These are phyloP conservation scores for Cariama cristata DNA, from an alignment of 2,113 vertebrate species.

Conservation along the genomic window DNA sequence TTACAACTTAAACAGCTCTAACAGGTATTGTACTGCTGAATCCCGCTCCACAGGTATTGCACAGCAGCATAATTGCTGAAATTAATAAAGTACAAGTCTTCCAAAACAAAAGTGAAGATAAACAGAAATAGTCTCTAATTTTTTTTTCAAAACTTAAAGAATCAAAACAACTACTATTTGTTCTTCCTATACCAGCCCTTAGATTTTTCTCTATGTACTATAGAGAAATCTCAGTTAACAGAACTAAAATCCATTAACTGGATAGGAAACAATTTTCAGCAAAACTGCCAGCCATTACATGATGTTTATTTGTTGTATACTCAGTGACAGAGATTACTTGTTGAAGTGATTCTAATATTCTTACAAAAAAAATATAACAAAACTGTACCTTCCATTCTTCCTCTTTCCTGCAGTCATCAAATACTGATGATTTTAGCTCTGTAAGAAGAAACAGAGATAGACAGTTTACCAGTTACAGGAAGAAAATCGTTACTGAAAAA, in stretches of 20 bases:
- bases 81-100: neutral
- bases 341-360: neutral
- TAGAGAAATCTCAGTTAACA: neutral
- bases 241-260: neutral
- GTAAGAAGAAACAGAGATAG: conserved; percentile 7
- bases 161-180: neutral
- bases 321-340: neutral
- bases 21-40: neutral
- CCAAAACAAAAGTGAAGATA: neutral
- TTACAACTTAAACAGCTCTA: neutral
- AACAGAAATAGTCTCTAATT: neutral
- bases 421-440: conserved; percentile 78
- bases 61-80: neutral
- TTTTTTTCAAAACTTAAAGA: neutral
- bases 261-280: neutral
- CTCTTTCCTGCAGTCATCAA: conserved; percentile 81
- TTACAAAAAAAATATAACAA: neutral
- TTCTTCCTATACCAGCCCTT: neutral
- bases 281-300: neutral
- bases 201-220: neutral
- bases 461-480: neutral
- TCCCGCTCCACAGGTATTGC: neutral
- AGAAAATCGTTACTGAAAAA: neutral
- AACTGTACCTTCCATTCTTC: conserved; percentile 83
- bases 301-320: neutral